These are phyloP conservation scores for Paragorgia papillata DNA, from an alignment of 92 coral and sea anemone species.

Conservation along the genomic window DNA sequence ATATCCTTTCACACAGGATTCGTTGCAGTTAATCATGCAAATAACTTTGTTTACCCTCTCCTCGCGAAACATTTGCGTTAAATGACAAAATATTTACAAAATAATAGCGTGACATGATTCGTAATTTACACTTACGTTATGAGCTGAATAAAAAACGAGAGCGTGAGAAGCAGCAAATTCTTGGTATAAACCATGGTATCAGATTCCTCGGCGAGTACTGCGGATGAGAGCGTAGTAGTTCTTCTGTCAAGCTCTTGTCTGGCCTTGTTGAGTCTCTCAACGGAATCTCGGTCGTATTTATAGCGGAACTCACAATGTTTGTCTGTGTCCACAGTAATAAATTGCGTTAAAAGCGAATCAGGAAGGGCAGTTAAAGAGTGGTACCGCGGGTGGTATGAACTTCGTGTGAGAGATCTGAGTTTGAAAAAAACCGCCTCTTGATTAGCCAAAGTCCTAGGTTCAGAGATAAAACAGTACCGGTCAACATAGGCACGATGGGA, in stretches of 20 bases:
- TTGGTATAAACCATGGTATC: neutral
- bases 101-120: slow-evolving; percentile 25
- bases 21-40: too few species aligned
- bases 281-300: slow-evolving; percentile 17
- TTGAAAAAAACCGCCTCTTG: slow-evolving; percentile 13
- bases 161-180: neutral
- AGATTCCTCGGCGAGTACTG: neutral
- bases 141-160: neutral
- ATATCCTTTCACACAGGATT: too few species aligned
- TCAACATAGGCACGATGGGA: slow-evolving; percentile 32
- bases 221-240: neutral
- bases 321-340: slow-evolving; percentile 19
- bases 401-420: slow-evolving; percentile 35
- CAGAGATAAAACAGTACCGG: slow-evolving; percentile 40
- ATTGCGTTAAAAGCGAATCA: slow-evolving; percentile 35
- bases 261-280: neutral
- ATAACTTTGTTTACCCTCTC: neutral
- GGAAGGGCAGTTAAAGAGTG: slow-evolving; percentile 29
- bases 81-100: slow-evolving; percentile 17
- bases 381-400: slow-evolving; percentile 33
- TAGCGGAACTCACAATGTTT: slow-evolving; percentile 40
- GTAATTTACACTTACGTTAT: neutral
- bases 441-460: slow-evolving; percentile 9
- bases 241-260: neutral
- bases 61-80: slow-evolving; percentile 9